These are phyloP conservation scores for Campopleginae sp. DNA, from an alignment of 2,888 invertebrate genomes.

Conservation along the genomic window DNA sequence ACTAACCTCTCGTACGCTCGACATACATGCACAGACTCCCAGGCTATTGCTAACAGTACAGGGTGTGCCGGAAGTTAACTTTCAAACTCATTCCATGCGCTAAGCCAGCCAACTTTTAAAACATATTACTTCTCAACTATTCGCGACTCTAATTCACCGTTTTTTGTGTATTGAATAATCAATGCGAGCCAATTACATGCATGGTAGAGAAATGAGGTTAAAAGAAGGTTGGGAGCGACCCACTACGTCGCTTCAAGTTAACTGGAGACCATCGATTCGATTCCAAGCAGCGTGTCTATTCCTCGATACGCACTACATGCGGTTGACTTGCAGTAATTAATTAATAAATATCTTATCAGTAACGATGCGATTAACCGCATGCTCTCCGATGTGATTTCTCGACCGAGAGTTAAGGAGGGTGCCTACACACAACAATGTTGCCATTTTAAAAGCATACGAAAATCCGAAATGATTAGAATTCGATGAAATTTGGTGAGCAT, in stretches of 20 bases:
- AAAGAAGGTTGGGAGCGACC: too few relatives aligned
- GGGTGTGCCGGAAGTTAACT: not conserved
- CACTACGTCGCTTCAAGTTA: too few relatives aligned
- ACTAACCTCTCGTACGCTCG: slow-evolving; percentile 17
- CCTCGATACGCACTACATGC: too few relatives aligned
- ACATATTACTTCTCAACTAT: not conserved
- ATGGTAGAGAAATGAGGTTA: not conserved
- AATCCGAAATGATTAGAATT: too few relatives aligned
- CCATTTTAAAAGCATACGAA: too few relatives aligned
- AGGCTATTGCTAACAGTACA: slow-evolving; percentile 6
- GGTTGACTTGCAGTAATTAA: not conserved
- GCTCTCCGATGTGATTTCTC: too few relatives aligned
- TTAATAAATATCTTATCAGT: not conserved
- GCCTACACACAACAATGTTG: too few relatives aligned
- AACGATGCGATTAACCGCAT: too few relatives aligned
- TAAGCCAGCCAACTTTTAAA: not conserved
- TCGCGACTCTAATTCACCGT: not conserved
- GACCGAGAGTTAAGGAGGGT: too few relatives aligned
- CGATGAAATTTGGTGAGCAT: too few relatives aligned
- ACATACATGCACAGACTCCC: not conserved
- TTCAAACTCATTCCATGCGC: not conserved
- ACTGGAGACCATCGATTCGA: too few relatives aligned
- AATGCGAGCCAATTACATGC: not conserved
- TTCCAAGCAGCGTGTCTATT: not conserved
- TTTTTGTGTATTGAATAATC: not conserved